Evolutionary conservation across 2,888 invertebrate genomes (phyloP).

Genomic region (Plutella xylostella): DNA sequence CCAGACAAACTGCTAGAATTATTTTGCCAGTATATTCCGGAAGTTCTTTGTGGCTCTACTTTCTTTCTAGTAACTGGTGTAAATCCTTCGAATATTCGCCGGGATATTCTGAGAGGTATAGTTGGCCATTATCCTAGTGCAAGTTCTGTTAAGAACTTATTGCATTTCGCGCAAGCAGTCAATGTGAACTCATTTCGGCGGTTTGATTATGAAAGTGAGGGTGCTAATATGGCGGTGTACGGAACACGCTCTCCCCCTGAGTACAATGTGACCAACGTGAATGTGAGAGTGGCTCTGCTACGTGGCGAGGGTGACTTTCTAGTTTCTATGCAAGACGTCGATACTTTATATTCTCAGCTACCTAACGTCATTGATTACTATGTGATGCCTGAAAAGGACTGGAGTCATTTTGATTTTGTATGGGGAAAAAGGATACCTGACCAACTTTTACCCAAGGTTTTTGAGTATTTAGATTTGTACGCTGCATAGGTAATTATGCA

Average conservation of each 20-base stretch:
- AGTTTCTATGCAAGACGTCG: conserved; percentile 68
- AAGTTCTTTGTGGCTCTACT: conserved; percentile 68
- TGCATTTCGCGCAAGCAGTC: conserved; percentile 61
- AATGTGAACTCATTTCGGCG: conserved; percentile 35
- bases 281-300: conserved; percentile 40
- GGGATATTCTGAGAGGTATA: conserved; percentile 66
- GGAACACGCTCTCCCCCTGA: conserved; percentile 32
- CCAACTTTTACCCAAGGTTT: no score
- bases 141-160: conserved; percentile 57
- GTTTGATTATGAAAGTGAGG: conserved; percentile 39
- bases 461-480: no score
- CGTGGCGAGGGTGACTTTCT: conserved; percentile 73
- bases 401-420: conserved; percentile 51
- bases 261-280: conserved; percentile 34
- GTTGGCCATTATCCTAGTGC: conserved; percentile 66
- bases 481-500: no score
- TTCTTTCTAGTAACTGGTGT: conserved; percentile 72
- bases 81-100: conserved; percentile 67
- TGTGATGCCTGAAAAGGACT: conserved; percentile 60
- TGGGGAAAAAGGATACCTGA: no score
- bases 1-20: conserved; percentile 49
- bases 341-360: conserved; percentile 57
- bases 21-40: conserved; percentile 51
- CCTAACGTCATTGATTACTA: conserved; percentile 65
- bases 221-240: conserved; percentile 33